Evolutionary conservation across 2,797 vertebrate genomes (phyloP).

Genomic region (Leontocebus nigricollis): DNA sequence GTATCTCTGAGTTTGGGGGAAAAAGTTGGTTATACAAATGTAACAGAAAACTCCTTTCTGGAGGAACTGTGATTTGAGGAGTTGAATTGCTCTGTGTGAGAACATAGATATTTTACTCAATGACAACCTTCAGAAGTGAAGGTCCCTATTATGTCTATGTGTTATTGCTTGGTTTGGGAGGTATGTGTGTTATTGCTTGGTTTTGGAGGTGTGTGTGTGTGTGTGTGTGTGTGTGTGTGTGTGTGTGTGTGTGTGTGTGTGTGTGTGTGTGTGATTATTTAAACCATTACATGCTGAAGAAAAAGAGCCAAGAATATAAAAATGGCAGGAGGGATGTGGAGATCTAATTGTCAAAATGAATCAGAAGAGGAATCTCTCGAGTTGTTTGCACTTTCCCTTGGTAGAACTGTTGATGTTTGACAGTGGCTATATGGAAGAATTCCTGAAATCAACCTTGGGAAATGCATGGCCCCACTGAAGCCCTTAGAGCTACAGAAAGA

Average conservation of each 20-base stretch:
- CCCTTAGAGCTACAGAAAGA: background rate
- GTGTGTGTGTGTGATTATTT: background rate
- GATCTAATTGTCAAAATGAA: background rate
- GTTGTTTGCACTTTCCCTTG: background rate
- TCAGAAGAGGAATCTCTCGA: background rate
- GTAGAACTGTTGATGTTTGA: background rate
- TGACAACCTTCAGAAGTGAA: background rate
- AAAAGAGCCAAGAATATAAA: background rate
- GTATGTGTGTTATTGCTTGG: background rate
- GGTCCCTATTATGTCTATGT: background rate
- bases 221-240: no score
- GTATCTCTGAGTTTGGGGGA: background rate
- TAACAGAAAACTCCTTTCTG: background rate
- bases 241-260: background rate
- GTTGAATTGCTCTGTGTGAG: background rate
- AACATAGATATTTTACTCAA: background rate
- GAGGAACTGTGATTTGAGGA: background rate
- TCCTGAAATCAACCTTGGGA: background rate
- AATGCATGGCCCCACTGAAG: background rate
- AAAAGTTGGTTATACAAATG: background rate
- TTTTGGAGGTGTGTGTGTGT: background rate
- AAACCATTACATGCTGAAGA: background rate
- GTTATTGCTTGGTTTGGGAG: background rate
- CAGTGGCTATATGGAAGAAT: background rate
- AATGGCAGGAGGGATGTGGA: background rate